Conservation (phyloP, 1,140 invertebrate genomes). For the Drosophila ananassae region DNA sequence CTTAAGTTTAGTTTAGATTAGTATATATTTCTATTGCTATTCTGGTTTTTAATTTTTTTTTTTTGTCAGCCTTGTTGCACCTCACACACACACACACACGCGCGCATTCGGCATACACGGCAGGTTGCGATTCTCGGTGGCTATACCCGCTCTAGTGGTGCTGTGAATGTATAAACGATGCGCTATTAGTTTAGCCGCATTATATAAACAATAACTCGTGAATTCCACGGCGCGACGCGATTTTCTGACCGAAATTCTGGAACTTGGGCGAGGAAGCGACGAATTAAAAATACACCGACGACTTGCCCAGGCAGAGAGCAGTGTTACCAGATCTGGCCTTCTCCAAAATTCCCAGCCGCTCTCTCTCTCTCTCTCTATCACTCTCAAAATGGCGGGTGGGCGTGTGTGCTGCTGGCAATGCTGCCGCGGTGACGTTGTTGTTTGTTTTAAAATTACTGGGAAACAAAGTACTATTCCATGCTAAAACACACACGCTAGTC, state of each 20-base stretch:
- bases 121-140: constrained; percentile 26
- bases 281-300: constrained; percentile 77
- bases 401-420: constrained; percentile 69
- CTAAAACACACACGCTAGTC: background rate
- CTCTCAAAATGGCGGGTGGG: constrained; percentile 46
- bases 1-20: constrained; percentile 12
- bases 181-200: constrained; percentile 47
- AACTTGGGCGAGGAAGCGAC: constrained; percentile 54
- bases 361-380: constrained; percentile 19
- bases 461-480: background rate
- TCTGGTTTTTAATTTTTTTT: constrained; percentile 43
- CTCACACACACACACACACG: constrained; percentile 34
- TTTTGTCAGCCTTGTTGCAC: constrained; percentile 60
- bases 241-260: constrained; percentile 45
- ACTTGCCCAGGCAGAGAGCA: constrained; percentile 65
- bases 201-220: constrained; percentile 77
- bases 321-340: constrained; percentile 8
- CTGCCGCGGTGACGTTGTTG: constrained; percentile 64
- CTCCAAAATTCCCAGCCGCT: constrained; percentile 9
- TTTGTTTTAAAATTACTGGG: constrained; percentile 58
- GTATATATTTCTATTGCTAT: constrained; percentile 50
- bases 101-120: constrained; percentile 38
- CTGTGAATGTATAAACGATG: constrained; percentile 30
- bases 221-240: constrained; percentile 48
- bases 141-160: constrained; percentile 18